Conservation (phyloP, 1,140 invertebrate species). For the Leucophenga varia region DNA sequence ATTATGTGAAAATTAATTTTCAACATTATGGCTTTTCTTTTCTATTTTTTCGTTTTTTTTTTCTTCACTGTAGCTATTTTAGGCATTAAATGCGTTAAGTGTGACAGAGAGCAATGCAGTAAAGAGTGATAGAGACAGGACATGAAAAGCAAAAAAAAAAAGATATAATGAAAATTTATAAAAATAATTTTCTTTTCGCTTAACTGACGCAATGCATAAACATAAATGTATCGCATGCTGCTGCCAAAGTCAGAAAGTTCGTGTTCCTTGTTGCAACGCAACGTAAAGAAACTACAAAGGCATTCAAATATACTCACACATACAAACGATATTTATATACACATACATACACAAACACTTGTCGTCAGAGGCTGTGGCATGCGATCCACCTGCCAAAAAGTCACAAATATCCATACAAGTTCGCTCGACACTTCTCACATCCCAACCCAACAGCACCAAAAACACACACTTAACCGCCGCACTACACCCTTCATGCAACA, state of each 20-base stretch:
- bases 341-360: conserved; percentile 22
- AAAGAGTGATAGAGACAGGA: neutral
- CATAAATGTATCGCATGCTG: too few relatives aligned
- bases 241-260: too few relatives aligned
- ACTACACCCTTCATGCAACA: neutral
- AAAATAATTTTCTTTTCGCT: too few relatives aligned
- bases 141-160: conserved; percentile 8
- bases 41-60: neutral
- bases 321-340: too few relatives aligned
- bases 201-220: too few relatives aligned
- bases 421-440: conserved; percentile 40
- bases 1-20: conserved; percentile 53
- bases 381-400: conserved; percentile 46
- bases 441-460: conserved; percentile 4
- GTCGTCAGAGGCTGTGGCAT: conserved; percentile 17
- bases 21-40: conserved; percentile 22
- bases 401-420: conserved; percentile 28
- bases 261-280: too few relatives aligned
- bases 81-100: conserved; percentile 5
- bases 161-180: neutral
- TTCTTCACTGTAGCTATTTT: conserved; percentile 25
- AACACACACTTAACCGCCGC: conserved; percentile 7
- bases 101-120: too few relatives aligned
- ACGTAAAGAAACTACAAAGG: too few relatives aligned
- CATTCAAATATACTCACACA: too few relatives aligned